A percentile compares a stretch with the other conserved stretches of the same genome.
Evolutionary conservation across 2,888 invertebrate genomes (phyloP).

Genomic region (Plagodis dolabraria): DNA sequence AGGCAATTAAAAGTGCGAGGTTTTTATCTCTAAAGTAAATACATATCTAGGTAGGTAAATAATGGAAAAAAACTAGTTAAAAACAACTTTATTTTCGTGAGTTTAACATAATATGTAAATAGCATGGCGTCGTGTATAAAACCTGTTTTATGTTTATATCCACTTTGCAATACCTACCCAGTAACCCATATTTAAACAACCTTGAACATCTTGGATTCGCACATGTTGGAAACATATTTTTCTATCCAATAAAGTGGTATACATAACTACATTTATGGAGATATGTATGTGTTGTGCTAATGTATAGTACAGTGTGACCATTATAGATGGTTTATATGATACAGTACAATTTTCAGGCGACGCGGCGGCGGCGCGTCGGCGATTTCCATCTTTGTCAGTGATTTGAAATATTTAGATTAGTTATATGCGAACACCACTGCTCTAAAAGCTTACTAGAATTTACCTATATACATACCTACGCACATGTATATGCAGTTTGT

Average conservation of each 20-base stretch:
- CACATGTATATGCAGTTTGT: too few relatives aligned
- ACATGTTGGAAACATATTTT: slow-evolving; percentile 25
- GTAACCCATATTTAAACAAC: slow-evolving; percentile 26
- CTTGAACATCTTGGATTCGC: slow-evolving; percentile 21
- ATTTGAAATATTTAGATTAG: too few relatives aligned
- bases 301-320: slow-evolving; percentile 10
- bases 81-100: slow-evolving; percentile 10
- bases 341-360: too few relatives aligned
- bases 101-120: slow-evolving; percentile 4
- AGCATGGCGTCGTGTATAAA: background rate
- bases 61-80: background rate
- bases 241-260: slow-evolving; percentile 1
- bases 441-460: too few relatives aligned
- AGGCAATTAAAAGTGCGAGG: too few relatives aligned
- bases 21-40: background rate
- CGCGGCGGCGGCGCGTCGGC: too few relatives aligned
- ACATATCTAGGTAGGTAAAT: background rate
- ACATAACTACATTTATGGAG: slow-evolving; percentile 1
- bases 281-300: background rate
- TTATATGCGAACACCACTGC: too few relatives aligned
- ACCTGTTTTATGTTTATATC: slow-evolving; percentile 5
- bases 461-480: too few relatives aligned
- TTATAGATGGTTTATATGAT: background rate
- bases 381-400: too few relatives aligned
- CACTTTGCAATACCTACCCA: background rate